Percentiles rank a stretch among this genome's conserved stretches.
phyloP scores from a whole-genome alignment of 2,113 vertebrate species.

The Melanostigma gelatinosum region DNA sequence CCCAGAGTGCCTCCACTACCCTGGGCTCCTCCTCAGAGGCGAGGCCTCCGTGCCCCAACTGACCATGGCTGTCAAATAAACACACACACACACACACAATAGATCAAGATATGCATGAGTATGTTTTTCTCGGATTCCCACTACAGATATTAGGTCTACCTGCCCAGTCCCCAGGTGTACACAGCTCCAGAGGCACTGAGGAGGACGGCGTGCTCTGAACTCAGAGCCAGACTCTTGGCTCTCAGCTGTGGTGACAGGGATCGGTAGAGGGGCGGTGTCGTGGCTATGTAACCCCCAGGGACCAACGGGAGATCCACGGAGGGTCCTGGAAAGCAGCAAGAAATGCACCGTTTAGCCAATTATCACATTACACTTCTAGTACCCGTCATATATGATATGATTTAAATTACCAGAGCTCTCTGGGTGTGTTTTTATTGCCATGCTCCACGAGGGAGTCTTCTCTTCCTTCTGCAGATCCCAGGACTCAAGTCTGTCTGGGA shows the following conservation, averaged over 20 bases:
- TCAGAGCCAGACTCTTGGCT: conserved; percentile 83
- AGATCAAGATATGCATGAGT: not conserved
- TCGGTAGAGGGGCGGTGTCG: conserved; percentile 82
- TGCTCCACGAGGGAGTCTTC: conserved; percentile 76
- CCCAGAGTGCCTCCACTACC: conserved; percentile 88
- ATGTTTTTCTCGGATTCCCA: not conserved
- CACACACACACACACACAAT: not conserved
- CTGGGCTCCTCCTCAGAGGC: conserved; percentile 84
- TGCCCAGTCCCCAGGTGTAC: conserved; percentile 90
- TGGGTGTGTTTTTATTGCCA: conserved; percentile 30
- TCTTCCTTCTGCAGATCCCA: conserved; percentile 75
- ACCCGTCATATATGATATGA: not conserved
- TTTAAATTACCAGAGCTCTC: conserved; percentile 58
- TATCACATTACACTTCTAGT: not conserved
- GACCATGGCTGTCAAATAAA: conserved; percentile 87
- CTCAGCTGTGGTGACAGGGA: conserved; percentile 77
- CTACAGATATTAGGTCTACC: conserved; percentile 74
- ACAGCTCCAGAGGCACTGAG: conserved; percentile 81
- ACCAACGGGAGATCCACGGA: conserved; percentile 84
- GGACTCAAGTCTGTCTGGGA: conserved; percentile 74
- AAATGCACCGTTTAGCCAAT: not conserved
- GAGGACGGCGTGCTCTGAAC: conserved; percentile 86
- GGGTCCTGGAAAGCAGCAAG: conserved; percentile 38
- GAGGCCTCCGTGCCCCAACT: conserved; percentile 91
- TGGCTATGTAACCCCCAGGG: conserved; percentile 83